A percentile compares a stretch with the other conserved stretches of the same genome.
Conservation (phyloP, 2,113 vertebrate genomes). For the Anser brachyrhynchus region DNA sequence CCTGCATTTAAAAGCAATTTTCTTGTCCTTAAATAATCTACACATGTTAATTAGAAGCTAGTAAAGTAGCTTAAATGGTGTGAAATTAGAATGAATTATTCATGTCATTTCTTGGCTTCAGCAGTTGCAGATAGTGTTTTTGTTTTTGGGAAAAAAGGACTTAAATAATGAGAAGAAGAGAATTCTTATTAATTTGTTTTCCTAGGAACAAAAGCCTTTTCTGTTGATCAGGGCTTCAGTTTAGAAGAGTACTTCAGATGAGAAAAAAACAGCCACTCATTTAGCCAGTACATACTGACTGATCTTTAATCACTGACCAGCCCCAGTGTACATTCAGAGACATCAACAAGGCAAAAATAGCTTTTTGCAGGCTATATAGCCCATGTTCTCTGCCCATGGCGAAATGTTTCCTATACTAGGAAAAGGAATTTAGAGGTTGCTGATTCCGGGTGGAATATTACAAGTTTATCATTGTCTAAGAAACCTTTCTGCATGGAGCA, state of each 20-base stretch:
- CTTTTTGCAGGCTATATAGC: not conserved
- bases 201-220: conserved; percentile 1
- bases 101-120: conserved; percentile 51
- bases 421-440: not conserved
- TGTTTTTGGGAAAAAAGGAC: not conserved
- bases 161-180: conserved; percentile 46
- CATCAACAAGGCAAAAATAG: conserved; percentile 5
- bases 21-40: conserved; percentile 73
- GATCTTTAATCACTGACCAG: not conserved
- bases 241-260: conserved; percentile 36
- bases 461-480: not conserved
- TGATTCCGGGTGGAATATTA: not conserved
- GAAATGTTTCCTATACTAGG: conserved; percentile 10
- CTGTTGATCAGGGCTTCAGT: conserved; percentile 18
- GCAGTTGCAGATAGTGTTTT: conserved; percentile 39
- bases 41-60: conserved; percentile 71
- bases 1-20: conserved; percentile 74
- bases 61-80: conserved; percentile 68
- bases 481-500: not conserved
- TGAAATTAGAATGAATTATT: conserved; percentile 75
- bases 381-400: not conserved
- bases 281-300: not conserved
- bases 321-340: conserved; percentile 12
- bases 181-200: conserved; percentile 52
- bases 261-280: conserved; percentile 21